A percentile compares a stretch with the other conserved stretches of the same genome.
Conservation (phyloP, 2,113 vertebrate species). For the Saccopteryx bilineata region DNA sequence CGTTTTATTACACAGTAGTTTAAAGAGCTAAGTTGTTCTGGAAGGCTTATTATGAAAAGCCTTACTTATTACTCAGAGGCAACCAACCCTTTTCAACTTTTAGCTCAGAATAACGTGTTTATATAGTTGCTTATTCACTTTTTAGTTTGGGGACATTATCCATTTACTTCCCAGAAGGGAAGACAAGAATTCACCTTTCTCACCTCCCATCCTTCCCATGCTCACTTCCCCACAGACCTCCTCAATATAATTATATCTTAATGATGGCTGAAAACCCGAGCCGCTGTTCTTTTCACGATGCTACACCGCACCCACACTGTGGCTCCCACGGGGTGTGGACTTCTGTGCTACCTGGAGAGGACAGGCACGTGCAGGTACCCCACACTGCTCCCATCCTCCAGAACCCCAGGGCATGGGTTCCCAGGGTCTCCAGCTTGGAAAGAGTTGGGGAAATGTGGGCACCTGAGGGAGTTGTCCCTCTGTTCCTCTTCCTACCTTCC, state of each 20-base stretch:
- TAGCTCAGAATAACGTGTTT: not conserved
- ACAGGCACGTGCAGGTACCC: accelerated
- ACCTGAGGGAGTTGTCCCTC: not conserved
- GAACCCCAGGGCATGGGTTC: not conserved
- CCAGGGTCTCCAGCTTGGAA: not conserved
- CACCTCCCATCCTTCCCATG: not conserved
- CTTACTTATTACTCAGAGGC: not conserved
- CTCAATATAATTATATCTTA: not conserved
- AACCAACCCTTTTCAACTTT: not conserved
- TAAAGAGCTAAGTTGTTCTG: not conserved
- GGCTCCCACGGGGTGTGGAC: not conserved
- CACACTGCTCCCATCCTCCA: not conserved
- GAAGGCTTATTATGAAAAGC: not conserved
- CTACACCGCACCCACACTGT: accelerated
- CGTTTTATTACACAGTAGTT: not conserved
- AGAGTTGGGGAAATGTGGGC: not conserved
- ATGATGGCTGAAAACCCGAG: not conserved
- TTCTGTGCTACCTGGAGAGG: not conserved
- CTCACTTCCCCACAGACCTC: not conserved
- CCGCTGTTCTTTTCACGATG: not conserved
- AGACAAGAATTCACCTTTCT: not conserved
- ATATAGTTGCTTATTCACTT: not conserved
- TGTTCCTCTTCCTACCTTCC: not conserved
- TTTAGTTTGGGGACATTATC: not conserved
- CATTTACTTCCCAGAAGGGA: not conserved